Evolutionary conservation across 2,888 invertebrate genomes (phyloP), one percentile per base, ranked within the genome.

Genomic region (Hemithea aestivaria): DNA sequence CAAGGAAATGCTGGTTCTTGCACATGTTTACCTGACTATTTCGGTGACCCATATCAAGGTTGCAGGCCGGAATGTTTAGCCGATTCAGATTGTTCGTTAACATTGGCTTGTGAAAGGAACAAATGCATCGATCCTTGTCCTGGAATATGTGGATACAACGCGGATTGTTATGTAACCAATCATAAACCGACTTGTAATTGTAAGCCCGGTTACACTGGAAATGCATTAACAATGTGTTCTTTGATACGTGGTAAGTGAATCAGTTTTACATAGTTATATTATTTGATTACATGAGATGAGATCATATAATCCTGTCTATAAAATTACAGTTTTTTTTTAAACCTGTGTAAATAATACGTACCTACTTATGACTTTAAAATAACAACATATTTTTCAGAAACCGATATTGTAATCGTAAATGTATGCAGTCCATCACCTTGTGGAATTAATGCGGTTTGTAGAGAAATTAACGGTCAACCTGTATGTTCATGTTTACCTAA

Each of bases 391-490:
- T 42, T 72, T 78, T 56, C 68, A 84, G 83, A 75, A 51, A 65
- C 66, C 34, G 76, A 77, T 50, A 35, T 69, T 27, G 67, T 59
- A 10, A 44, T 66, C n/a, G 41, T 78, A 20, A 74, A 92, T 60
- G 92, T 93, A 4, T 95, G 95, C 60, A 88, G 89, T 58, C 94
- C 94, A 27, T 92, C 93, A 1, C 90, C 92, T 5, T 95, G 94
- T 73, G 94, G 93, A 22, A 54, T 80, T 1, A 93, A 93, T 70
- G 90, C 94, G 6, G 89, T 92, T 51, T 95, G 95, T 66, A 90
- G 89, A 48, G 92, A 92, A 73, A 70, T 91, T 23, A 93, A 93
- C 58, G 88, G 81, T 29, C 91, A 92, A 71, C 91, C 92, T 0
- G 90, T 92, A 26, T 94, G 94, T 65, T 91, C 93, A 21, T 94